These are phyloP conservation scores for Drosophila borealis DNA, from an alignment of 2,888 invertebrate species.

Conservation along the genomic window DNA sequence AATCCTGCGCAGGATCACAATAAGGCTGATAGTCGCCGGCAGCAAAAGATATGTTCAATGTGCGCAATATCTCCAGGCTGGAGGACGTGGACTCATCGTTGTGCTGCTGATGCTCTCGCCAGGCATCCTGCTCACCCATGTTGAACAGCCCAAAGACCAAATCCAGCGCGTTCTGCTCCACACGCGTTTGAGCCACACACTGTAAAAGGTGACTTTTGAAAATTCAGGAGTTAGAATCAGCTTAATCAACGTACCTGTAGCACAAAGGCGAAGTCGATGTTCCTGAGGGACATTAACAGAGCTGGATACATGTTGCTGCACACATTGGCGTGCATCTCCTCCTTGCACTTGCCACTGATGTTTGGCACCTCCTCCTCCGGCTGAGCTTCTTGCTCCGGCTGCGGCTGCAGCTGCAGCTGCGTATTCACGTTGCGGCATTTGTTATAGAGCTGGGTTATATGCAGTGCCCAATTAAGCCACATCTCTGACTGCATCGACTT, in stretches of 20 bases:
- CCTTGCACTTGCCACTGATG: conserved; percentile 52
- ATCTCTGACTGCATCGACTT: conserved; percentile 80
- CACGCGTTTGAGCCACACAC: conserved; percentile 77
- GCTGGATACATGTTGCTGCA: conserved; percentile 92
- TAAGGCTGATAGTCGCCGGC: conserved; percentile 77
- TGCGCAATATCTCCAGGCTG: conserved; percentile 83
- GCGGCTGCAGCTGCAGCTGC: conserved; percentile 21
- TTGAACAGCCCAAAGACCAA: conserved; percentile 81
- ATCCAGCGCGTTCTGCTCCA: conserved; percentile 81
- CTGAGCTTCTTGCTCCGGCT: conserved; percentile 13
- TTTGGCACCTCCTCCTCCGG: conserved; percentile 52
- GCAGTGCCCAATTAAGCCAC: conserved; percentile 80
- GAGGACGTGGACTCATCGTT: conserved; percentile 81
- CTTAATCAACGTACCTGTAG: conserved; percentile 87
- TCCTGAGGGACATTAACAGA: conserved; percentile 89
- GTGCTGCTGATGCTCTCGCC: conserved; percentile 73
- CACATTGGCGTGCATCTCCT: conserved; percentile 84
- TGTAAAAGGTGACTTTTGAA: conserved; percentile 14
- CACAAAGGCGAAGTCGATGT: conserved; percentile 90
- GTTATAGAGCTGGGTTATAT: conserved; percentile 80
- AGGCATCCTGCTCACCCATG: conserved; percentile 79
- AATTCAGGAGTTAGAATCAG: accelerated
- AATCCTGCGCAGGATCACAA: conserved; percentile 68
- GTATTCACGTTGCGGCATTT: conserved; percentile 70
- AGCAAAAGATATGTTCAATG: conserved; percentile 80